Conservation (phyloP, 2,797 vertebrate genomes). For the Gobionotothen gibberifrons region DNA sequence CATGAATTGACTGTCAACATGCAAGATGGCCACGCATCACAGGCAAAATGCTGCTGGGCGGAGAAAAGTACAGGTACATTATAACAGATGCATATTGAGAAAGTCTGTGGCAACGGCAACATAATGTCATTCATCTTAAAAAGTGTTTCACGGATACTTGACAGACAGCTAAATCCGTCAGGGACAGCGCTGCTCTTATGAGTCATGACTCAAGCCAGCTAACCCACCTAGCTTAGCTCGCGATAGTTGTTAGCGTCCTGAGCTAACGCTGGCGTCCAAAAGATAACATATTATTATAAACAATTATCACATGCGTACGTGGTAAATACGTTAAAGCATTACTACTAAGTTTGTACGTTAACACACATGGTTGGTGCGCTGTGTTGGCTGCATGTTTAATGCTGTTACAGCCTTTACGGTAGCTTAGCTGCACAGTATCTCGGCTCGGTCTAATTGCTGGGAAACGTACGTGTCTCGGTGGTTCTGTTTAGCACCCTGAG, state of each 20-base stretch:
- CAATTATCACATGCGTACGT: accelerated
- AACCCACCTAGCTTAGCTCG: conserved; percentile 71
- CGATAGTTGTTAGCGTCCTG: conserved; percentile 46
- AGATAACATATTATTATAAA: not conserved
- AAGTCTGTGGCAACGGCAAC: not conserved
- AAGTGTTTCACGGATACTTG: not conserved
- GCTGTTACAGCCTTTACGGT: not conserved
- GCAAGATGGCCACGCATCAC: conserved; percentile 99
- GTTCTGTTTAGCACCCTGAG: not conserved
- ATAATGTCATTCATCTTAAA: not conserved
- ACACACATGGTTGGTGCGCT: accelerated
- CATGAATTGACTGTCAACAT: conserved; percentile 93
- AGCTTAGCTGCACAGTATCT: conserved; percentile 42
- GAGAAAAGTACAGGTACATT: conserved; percentile 97
- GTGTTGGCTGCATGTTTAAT: not conserved
- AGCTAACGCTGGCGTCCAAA: conserved; percentile 55
- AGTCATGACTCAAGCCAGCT: conserved; percentile 73
- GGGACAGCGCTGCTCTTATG: conserved; percentile 25
- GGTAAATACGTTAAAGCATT: accelerated
- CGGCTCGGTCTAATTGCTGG: conserved; percentile 82
- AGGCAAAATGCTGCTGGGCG: conserved; percentile 98
- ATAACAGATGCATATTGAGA: conserved; percentile 11
- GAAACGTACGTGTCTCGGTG: conserved; percentile 16
- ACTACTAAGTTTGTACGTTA: accelerated
- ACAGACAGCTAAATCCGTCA: not conserved